Evolutionary conservation across 1,140 invertebrate genomes (phyloP).

Genomic region (Parasteatoda tepidariorum): DNA sequence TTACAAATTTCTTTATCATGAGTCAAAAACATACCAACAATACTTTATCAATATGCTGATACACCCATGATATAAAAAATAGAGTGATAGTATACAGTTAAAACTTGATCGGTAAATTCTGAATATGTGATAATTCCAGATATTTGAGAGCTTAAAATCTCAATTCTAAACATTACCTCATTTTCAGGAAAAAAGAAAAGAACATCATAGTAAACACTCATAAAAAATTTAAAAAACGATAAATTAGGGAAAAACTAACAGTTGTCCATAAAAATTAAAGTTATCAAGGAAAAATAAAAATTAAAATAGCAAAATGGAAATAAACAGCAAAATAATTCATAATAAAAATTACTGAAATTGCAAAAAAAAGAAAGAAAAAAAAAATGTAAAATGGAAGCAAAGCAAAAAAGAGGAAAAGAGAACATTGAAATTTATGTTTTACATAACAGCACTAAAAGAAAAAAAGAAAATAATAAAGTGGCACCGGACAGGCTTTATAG

Average conservation of each 20-base stretch:
- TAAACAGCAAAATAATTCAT: no score
- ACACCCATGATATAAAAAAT: conserved; percentile 34
- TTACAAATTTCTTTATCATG: conserved; percentile 36
- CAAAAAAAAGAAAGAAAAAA: no score
- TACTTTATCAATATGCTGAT: conserved; percentile 23
- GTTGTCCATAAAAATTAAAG: no score
- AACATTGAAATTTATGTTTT: no score
- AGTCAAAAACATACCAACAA: conserved; percentile 29
- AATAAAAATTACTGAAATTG: no score
- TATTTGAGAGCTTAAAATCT: neutral
- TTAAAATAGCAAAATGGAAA: no score
- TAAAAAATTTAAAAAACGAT: neutral
- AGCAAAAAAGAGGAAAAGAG: no score
- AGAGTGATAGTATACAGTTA: neutral
- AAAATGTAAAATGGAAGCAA: no score
- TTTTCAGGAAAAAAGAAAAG: neutral
- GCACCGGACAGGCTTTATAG: no score
- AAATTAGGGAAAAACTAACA: neutral
- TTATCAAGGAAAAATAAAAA: no score
- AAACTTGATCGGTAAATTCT: neutral
- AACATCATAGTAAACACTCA: neutral
- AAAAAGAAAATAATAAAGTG: no score
- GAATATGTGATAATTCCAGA: neutral
- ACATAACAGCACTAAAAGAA: no score
- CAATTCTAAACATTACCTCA: neutral